A percentile compares a stretch with the other conserved stretches of the same genome.
phyloP scores from a whole-genome alignment of 2,113 vertebrate genomes.

The Panthera leo region DNA sequence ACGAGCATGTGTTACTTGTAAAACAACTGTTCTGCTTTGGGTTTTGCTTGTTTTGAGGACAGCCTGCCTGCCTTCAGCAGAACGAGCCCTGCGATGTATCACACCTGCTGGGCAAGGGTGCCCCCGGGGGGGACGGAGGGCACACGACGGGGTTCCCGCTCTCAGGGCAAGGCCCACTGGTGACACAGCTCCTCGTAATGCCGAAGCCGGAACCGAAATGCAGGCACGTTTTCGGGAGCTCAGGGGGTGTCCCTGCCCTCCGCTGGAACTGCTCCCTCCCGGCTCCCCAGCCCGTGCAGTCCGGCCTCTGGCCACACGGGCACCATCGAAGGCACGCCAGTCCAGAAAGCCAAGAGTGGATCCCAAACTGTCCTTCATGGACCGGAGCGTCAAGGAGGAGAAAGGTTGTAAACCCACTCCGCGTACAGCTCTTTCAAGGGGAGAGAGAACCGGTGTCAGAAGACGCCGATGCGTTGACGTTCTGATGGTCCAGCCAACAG shows the following conservation, averaged over 20 bases:
- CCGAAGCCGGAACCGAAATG: accelerated
- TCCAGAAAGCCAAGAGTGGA: not conserved
- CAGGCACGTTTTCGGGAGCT: not conserved
- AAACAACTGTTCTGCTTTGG: not conserved
- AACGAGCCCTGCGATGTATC: not conserved
- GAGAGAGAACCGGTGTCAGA: not conserved
- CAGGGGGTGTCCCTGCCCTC: accelerated
- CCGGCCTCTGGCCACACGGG: not conserved
- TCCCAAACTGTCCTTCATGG: not conserved
- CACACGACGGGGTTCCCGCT: accelerated
- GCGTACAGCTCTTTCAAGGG: accelerated
- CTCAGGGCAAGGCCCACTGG: accelerated
- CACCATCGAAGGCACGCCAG: accelerated
- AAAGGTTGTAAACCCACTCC: accelerated
- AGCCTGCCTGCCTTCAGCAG: not conserved
- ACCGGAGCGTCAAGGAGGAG: not conserved
- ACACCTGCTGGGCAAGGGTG: accelerated
- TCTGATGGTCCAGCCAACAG: accelerated
- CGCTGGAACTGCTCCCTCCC: accelerated
- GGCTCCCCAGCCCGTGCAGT: not conserved
- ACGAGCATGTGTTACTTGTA: not conserved
- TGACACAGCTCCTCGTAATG: accelerated
- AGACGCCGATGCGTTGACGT: accelerated
- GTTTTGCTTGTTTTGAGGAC: not conserved
- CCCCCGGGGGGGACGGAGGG: accelerated